Percentiles rank a stretch among this genome's conserved stretches.
phyloP scores from a whole-genome alignment of 1,140 invertebrate genomes.

The Trichonephila clavipes region DNA sequence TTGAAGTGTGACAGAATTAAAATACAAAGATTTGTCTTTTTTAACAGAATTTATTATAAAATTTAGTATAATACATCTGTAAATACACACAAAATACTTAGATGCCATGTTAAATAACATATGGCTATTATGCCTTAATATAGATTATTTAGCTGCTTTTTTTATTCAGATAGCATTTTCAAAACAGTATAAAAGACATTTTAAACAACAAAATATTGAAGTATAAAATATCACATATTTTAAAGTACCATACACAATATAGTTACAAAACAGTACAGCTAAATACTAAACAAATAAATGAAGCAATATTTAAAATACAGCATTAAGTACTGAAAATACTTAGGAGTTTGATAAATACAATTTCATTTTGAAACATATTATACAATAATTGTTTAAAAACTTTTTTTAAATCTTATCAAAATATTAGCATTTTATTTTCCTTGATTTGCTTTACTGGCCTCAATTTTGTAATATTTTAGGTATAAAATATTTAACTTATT shows the following conservation, averaged over 20 bases:
- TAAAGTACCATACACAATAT: neutral
- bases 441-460: too few species aligned
- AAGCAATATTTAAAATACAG: slow-evolving; percentile 1
- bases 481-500: too few species aligned
- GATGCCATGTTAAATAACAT: neutral
- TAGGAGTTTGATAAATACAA: too few species aligned
- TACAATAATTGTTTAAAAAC: too few species aligned
- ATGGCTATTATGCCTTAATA: neutral
- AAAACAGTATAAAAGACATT: neutral
- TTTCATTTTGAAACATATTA: too few species aligned
- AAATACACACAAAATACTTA: slow-evolving; percentile 18
- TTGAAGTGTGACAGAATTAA: too few species aligned
- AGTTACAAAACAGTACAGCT: neutral
- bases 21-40: neutral
- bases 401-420: too few species aligned
- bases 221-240: slow-evolving; percentile 35
- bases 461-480: too few species aligned
- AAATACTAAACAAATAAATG: neutral
- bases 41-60: slow-evolving; percentile 16
- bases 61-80: slow-evolving; percentile 4
- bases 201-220: neutral
- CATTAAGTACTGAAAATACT: neutral
- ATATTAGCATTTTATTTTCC: too few species aligned
- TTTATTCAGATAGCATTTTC: neutral
- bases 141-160: slow-evolving; percentile 13